These are phyloP conservation scores for Polyodon spathula DNA, from an alignment of 2,113 vertebrate genomes.

Conservation along the genomic window DNA sequence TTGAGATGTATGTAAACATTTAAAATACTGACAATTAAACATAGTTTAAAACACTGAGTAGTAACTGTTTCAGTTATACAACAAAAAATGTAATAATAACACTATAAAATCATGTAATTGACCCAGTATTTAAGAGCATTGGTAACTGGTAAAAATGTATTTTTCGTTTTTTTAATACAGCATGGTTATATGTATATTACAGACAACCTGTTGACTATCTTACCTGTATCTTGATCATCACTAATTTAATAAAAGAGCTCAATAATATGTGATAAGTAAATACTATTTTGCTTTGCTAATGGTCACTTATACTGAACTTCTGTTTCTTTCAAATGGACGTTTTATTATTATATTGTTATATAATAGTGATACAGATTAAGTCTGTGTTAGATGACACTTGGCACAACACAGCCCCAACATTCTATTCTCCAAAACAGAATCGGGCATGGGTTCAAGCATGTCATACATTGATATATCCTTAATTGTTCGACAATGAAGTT, in stretches of 20 bases:
- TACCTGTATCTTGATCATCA: background rate
- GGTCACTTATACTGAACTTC: background rate
- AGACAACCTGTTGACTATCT: background rate
- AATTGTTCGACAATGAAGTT: background rate
- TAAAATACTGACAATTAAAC: conserved; percentile 58
- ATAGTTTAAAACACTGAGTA: conserved; percentile 5
- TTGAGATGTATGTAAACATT: conserved; percentile 71
- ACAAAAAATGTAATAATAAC: too few relatives aligned
- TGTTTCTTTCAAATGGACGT: background rate
- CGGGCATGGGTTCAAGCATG: background rate
- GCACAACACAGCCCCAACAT: background rate
- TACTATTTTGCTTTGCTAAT: background rate
- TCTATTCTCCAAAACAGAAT: background rate
- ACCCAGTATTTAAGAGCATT: background rate
- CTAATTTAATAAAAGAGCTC: too few relatives aligned
- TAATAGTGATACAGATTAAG: background rate
- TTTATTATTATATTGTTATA: too few relatives aligned
- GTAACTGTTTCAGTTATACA: background rate
- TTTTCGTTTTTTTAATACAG: background rate
- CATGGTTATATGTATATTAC: background rate
- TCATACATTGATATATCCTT: background rate
- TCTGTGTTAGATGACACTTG: background rate
- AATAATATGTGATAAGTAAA: background rate
- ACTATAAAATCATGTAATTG: conserved; percentile 1
- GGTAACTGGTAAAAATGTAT: background rate